Percentiles rank a stretch among this genome's conserved stretches.
Conservation (phyloP, 2,888 invertebrate species). For the Ophion ventricosus region DNA sequence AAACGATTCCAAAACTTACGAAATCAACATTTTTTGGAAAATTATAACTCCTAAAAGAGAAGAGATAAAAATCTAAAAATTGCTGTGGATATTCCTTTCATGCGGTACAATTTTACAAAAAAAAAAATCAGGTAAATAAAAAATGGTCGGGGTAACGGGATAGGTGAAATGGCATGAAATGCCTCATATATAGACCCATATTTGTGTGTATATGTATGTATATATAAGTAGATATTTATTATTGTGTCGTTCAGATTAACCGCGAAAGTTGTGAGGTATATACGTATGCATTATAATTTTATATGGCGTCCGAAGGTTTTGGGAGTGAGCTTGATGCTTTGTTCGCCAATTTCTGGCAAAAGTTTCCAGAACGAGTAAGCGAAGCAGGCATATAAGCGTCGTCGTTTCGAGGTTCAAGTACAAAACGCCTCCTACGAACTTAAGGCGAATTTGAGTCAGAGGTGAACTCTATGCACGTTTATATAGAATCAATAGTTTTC, state of each 20-base stretch:
- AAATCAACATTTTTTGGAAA: too few relatives aligned
- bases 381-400: conserved; percentile 30
- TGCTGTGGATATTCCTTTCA: too few relatives aligned
- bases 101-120: too few relatives aligned
- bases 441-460: conserved; percentile 49
- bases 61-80: too few relatives aligned
- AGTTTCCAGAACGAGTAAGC: conserved; percentile 33
- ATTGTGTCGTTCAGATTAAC: conserved; percentile 50
- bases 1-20: background rate
- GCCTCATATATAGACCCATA: too few relatives aligned
- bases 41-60: too few relatives aligned
- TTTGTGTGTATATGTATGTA: background rate
- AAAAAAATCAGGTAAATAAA: too few relatives aligned
- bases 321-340: conserved; percentile 39
- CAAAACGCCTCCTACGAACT: conserved; percentile 30
- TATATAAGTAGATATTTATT: conserved; percentile 24
- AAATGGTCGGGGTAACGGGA: too few relatives aligned
- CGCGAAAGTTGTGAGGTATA: conserved; percentile 54
- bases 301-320: conserved; percentile 28
- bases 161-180: too few relatives aligned
- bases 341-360: conserved; percentile 48
- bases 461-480: conserved; percentile 27
- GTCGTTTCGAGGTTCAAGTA: conserved; percentile 24
- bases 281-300: conserved; percentile 44
- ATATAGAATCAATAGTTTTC: too few relatives aligned